Base-by-base conservation (phyloP, 2,888 invertebrate genomes). In the Hypolimnas misippus region DNA sequence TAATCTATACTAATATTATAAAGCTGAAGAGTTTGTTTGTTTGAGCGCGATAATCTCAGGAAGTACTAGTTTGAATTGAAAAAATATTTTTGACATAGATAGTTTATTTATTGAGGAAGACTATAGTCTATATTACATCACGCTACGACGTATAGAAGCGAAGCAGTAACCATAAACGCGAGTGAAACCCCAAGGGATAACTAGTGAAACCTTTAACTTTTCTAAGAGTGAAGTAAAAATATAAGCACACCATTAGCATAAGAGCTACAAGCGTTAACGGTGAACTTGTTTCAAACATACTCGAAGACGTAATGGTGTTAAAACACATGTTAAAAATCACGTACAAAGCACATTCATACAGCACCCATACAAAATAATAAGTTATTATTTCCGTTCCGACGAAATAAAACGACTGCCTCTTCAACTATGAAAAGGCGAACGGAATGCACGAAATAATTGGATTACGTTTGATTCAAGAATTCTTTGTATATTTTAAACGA, bases 401-500 rank as follows among this genome's bases (percentile, higher is more conserved):
- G 17, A 46, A 35, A 17, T 46, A 56, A 31, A 25, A 21, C 21
- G 21, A 31, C 33, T 29, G 8, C 38, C 55, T 56, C 44, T 62
- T 53, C 51, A 38, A 14, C 25, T 14, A 52, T 35, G 31, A 40
- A 42, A 54, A 50, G 42, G 50, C 49, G 59, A 46, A 54, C 57
- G 52, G 63, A 67, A 64, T 67, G 68, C 64, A 58, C 66, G 62
- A 60, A 57, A 64, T 67, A 68, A 67, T 68, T 68, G 66, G 63
- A 63, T 67, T 55, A 62, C 59, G 46, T 62, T 57, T 51, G 66
- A 66, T 66, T 62, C 64, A 35, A 68, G 64, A 62, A 60, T 52
- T 62, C 62, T 64, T 53, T 57, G 51, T 40, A 51, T 55, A 56
- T 55, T 40, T 55, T n/a, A 52, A 42, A 62, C 16, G 40, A 7